Conservation (phyloP, 2,797 vertebrate genomes). For the Thamnophis elegans region DNA sequence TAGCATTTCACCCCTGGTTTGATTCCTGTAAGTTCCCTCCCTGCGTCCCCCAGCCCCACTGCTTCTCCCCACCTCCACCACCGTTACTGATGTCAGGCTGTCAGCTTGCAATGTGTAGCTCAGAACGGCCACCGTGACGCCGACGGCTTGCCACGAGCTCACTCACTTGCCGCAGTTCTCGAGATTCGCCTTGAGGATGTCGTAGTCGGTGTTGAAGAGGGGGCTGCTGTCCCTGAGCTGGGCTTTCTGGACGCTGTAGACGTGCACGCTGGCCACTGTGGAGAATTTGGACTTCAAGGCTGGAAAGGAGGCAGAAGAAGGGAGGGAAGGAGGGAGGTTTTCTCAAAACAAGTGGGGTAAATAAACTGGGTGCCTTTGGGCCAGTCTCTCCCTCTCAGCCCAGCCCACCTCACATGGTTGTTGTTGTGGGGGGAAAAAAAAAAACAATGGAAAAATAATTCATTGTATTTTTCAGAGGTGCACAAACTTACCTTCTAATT, state of each 20-base stretch:
- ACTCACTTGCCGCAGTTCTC: constrained; percentile 88
- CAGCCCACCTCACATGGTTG: neutral
- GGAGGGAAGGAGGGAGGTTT: neutral
- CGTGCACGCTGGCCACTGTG: constrained; percentile 82
- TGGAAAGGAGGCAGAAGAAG: constrained; percentile 61
- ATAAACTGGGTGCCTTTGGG: neutral
- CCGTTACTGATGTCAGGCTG: neutral
- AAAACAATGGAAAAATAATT: neutral
- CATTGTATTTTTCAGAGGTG: neutral
- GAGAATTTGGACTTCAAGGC: constrained; percentile 87
- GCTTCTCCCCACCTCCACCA: too few relatives aligned
- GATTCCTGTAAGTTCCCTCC: too few relatives aligned
- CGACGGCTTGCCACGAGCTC: neutral
- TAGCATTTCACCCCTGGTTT: too few relatives aligned
- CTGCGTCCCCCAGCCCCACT: too few relatives aligned
- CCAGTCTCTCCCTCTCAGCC: neutral
- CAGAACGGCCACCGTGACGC: neutral
- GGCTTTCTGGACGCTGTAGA: constrained; percentile 96
- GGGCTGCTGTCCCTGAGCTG: constrained; percentile 90
- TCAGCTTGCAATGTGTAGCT: neutral
- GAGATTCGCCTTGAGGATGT: constrained; percentile 89
- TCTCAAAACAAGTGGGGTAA: neutral
- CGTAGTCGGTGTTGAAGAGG: constrained; percentile 92
- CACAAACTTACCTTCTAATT: constrained; percentile 82
- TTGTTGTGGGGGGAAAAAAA: too few relatives aligned